Base-by-base conservation (phyloP, 1,140 invertebrate genomes). In the Philaenus spumarius region DNA sequence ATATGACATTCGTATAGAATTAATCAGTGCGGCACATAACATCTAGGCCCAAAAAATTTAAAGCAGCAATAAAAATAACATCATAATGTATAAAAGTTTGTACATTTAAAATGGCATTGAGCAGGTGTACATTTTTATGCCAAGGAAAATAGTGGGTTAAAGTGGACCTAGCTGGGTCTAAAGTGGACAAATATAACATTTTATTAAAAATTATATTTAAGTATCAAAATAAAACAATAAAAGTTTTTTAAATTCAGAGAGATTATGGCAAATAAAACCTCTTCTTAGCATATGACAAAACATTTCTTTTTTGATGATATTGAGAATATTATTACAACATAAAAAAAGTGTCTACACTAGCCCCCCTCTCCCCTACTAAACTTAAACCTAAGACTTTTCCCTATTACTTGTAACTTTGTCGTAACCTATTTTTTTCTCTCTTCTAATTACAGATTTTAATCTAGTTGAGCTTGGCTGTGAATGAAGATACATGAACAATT, bases 381-480 rank as follows among this genome's bases (percentile, higher is more conserved):
- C 4, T 23, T 9, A 35, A 14, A 11, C 4, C 14, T 35, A 5
- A 9, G 4, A 35, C 14, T 20, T 34, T 51, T 51, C n/a, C 19
- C 9, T 3, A n/a, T 34, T 35, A 14, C 7, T 14, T 19, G 15
- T 6, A 19, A 51, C 20, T 15, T 34, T 4, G 26, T 14, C 30
- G 2, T 19, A 51, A 30, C 4, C 7, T 5, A 34, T 11, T 3
- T 35, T 11, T 26, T 14, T 30, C 5, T 26, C 15, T 51, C 4
- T 51, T n/a, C 15, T 51, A 15, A 20, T 53, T 53, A 37, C 50
- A 53, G 50, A 24, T 26, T 37, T 37, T 53, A 11, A 53, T 53
- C 50, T 53, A 53, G 50, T 53, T 53, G 14, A 37, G 50, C 17
- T 53, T 53, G 50, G 50, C 50, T 53, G 50, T 53, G 50, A 53